Evolutionary conservation across 2,888 invertebrate genomes (phyloP), one percentile per base, ranked within the genome.

Genomic region (Willowsia nigromaculata): DNA sequence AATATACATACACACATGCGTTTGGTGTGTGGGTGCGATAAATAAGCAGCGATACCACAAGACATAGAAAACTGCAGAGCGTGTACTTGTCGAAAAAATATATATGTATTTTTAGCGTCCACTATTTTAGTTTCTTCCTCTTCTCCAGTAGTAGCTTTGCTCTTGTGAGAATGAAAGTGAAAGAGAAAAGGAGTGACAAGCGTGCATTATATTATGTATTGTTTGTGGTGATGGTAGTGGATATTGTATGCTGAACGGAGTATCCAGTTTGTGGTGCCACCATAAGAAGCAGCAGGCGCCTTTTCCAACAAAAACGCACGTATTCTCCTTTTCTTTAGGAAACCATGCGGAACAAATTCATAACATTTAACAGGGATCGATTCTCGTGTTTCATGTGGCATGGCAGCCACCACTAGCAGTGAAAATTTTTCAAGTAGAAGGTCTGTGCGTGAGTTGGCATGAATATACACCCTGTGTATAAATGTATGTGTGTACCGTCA

Each of bases 341-440:
- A 90, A 84, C 90, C 88, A 90, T 91, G 91, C 90, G 90, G 90
- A 90, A 91, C 90, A 90, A 91, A 91, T 91, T 91, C 91, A 91
- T 90, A 91, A 91, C 91, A 91, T 91, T 91, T 91, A 90, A 74
- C 62, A 76, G 88, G 89, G 90, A 90, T 90, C 90, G 90, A 90
- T 90, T 90, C 85, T 40, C 53, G 1, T 47, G 43, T 65, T 47
- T 65, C 37, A 18, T 68, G 62, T 33, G 33, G n/a, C 50, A n/a
- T 13, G 15, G 30, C 1, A 13, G 15, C 2, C 2, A 6, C 40
- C n/a, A 37, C 40, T 30, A 78, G 50, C 15, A 25, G 59, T 59
- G 25, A 50, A n/a, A 3, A n/a, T 50, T 50, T 27, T 56, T 56
- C 15, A 18, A 3, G 18, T 11, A 27, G 27, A n/a, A 56, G 0